Percentiles rank a stretch among this genome's conserved stretches.
These are phyloP conservation scores for Varanus komodoensis DNA, from an alignment of 2,113 vertebrate species.

Conservation along the genomic window DNA sequence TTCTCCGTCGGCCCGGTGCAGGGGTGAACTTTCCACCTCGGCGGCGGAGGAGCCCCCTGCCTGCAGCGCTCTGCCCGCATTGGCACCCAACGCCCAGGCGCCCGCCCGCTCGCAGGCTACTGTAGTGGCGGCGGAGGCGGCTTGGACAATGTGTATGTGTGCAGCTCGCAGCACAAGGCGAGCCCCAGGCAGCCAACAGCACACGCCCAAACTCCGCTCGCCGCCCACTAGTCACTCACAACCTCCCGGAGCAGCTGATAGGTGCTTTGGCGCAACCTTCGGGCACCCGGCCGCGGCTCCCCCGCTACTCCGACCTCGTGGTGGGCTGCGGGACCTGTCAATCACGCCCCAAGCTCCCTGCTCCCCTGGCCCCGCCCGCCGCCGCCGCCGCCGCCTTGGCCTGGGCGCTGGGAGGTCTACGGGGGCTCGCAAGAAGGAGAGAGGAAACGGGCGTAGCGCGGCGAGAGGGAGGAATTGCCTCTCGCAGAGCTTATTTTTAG, in stretches of 20 bases:
- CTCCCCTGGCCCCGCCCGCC: constrained; percentile 20
- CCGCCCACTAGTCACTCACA: constrained; percentile 30
- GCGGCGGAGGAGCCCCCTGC: constrained; percentile 59
- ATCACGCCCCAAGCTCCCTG: constrained; percentile 5
- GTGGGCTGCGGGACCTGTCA: constrained; percentile 42
- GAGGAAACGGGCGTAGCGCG: neutral
- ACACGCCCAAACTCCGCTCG: constrained; percentile 36
- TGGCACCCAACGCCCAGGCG: constrained; percentile 51
- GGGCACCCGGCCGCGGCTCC: neutral
- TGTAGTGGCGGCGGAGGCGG: constrained; percentile 12
- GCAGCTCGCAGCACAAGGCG: neutral
- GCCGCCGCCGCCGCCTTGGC: constrained; percentile 3
- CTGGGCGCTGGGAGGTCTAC: neutral
- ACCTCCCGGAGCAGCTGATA: constrained; percentile 40
- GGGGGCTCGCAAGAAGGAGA: neutral
- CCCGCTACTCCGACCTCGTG: constrained; percentile 30
- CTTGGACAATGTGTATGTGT: constrained; percentile 51
- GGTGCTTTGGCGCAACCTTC: constrained; percentile 9
- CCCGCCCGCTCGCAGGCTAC: neutral
- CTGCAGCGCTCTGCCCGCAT: constrained; percentile 64
- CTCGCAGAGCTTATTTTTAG: neutral
- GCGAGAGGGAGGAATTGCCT: neutral
- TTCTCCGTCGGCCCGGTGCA: constrained; percentile 34
- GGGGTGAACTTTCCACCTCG: constrained; percentile 60
- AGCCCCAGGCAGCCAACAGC: neutral